These are phyloP conservation scores for Pongo pygmaeus DNA, from an alignment of 2,113 vertebrate species.

Conservation along the genomic window DNA sequence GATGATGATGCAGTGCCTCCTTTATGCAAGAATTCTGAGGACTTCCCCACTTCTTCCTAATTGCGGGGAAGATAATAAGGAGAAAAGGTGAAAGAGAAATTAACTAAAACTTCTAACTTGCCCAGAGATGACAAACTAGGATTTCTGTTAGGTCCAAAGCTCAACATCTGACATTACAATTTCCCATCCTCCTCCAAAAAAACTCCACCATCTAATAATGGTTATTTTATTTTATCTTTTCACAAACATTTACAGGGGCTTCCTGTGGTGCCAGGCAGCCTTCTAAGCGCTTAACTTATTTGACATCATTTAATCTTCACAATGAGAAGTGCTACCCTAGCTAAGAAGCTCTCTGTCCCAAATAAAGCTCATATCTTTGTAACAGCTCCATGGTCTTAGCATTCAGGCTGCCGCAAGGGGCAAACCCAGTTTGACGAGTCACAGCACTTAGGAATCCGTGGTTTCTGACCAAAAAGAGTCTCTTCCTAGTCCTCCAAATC, in stretches of 20 bases:
- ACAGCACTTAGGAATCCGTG: neutral
- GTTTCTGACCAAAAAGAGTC: neutral
- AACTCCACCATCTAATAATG: too few relatives aligned
- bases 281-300: neutral
- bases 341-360: neutral
- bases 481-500: neutral
- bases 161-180: neutral
- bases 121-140: neutral
- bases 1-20: fast-evolving
- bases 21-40: neutral
- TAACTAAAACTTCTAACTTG: neutral
- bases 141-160: neutral
- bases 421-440: neutral
- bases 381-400: neutral
- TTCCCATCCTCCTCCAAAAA: neutral
- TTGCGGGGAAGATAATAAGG: neutral
- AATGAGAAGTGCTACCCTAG: neutral
- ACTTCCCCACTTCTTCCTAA: neutral
- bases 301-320: neutral
- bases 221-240: neutral
- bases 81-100: constrained; percentile 6
- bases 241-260: neutral
- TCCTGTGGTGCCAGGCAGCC: too few relatives aligned
- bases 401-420: neutral
- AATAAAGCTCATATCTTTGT: neutral